Evolutionary conservation across 2,888 invertebrate genomes (phyloP).

Genomic region (Anorthoa munda): DNA sequence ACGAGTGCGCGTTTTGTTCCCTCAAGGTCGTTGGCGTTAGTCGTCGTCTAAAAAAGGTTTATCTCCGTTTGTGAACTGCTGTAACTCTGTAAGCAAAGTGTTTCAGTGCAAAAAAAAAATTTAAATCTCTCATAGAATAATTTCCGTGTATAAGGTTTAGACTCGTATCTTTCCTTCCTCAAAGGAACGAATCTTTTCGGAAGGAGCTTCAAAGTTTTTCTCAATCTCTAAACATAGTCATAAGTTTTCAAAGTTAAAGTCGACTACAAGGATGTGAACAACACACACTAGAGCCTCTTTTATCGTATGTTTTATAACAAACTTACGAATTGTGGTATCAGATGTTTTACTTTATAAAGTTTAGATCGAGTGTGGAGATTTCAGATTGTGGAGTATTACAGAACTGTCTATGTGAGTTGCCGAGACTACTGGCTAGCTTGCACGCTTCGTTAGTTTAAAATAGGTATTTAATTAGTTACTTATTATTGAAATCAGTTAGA

Average conservation of each 20-base stretch:
- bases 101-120: background rate
- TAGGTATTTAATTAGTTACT: background rate
- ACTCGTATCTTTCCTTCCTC: background rate
- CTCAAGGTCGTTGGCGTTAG: no score
- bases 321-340: slow-evolving; percentile 17
- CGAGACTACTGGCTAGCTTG: background rate
- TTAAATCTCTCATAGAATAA: background rate
- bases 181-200: background rate
- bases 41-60: no score
- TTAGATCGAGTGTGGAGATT: slow-evolving; percentile 11
- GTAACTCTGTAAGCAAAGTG: background rate
- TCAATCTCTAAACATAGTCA: background rate
- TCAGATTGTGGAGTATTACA: slow-evolving; percentile 22
- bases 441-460: background rate
- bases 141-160: background rate
- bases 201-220: background rate
- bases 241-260: slow-evolving; percentile 24
- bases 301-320: slow-evolving; percentile 9
- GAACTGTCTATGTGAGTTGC: background rate
- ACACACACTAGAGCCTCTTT: background rate
- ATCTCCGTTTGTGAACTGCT: no score
- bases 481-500: background rate
- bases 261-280: slow-evolving; percentile 19
- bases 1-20: no score
- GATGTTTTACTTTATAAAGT: slow-evolving; percentile 41